Evolutionary conservation across 1,140 invertebrate species (phyloP).

Genomic region (Myzus persicae): DNA sequence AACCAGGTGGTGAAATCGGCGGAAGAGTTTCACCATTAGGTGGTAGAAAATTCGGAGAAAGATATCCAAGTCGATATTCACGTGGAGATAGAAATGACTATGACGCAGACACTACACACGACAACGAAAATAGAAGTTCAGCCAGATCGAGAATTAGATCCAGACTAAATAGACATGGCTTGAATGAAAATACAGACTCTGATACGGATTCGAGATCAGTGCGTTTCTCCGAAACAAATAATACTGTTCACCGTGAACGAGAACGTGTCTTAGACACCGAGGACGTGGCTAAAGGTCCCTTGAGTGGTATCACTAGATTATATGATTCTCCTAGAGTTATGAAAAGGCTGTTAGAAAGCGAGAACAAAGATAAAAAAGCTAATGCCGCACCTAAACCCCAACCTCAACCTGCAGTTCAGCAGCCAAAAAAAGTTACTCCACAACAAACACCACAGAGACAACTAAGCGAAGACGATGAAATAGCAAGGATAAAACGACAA

Average conservation of each 20-base stretch:
- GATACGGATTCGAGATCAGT: constrained; percentile 73
- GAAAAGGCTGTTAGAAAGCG: constrained; percentile 83
- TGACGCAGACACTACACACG: constrained; percentile 71
- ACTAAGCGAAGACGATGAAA: constrained; percentile 88
- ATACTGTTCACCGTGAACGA: constrained; percentile 69
- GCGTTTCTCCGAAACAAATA: constrained; percentile 69
- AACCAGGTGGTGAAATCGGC: constrained; percentile 62
- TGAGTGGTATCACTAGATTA: constrained; percentile 88
- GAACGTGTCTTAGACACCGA: constrained; percentile 88
- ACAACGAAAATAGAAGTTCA: constrained; percentile 68
- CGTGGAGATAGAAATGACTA: constrained; percentile 63
- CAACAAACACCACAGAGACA: constrained; percentile 67
- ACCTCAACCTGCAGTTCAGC: constrained; percentile 67
- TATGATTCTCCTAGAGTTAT: constrained; percentile 89
- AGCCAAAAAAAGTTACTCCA: constrained; percentile 66
- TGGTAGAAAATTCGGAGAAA: constrained; percentile 77
- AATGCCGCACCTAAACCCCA: constrained; percentile 73
- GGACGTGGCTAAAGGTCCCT: constrained; percentile 82
- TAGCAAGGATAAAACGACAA: constrained; percentile 85
- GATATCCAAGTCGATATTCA: constrained; percentile 63
- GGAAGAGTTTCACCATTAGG: constrained; percentile 73
- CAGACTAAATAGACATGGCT: constrained; percentile 74
- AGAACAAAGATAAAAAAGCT: constrained; percentile 76
- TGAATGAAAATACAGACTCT: constrained; percentile 68
- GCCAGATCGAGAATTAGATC: constrained; percentile 75